Conservation (phyloP, 2,113 vertebrate species). For the Panurus biarmicus region DNA sequence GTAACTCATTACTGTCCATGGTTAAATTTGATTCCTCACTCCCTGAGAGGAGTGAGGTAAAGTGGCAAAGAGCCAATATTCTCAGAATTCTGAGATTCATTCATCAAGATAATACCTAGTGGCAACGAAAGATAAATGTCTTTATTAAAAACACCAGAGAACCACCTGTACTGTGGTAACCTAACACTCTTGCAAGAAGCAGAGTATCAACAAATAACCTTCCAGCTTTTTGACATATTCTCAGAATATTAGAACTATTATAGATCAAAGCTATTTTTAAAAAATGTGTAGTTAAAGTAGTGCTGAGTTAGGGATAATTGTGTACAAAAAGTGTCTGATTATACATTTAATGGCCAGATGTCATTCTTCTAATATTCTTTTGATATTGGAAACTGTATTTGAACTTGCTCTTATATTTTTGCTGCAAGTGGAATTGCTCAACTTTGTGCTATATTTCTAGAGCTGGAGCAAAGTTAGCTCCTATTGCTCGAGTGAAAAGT, state of each 20-base stretch:
- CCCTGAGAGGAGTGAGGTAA: neutral
- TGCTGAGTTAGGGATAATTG: neutral
- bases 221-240: neutral
- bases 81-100: neutral
- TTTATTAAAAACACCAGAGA: neutral
- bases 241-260: neutral
- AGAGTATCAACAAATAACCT: neutral
- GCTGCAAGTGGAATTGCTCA: neutral
- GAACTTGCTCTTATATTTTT: neutral
- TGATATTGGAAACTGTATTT: neutral
- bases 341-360: neutral
- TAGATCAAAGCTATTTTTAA: neutral
- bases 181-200: neutral
- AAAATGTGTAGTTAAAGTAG: neutral
- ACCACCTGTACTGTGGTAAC: neutral
- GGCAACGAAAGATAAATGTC: neutral
- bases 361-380: neutral
- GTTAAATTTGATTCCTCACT: neutral
- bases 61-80: neutral
- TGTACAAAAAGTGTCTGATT: neutral
- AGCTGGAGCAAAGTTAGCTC: neutral
- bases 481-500: neutral
- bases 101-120: neutral
- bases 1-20: neutral
- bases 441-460: neutral